These are phyloP conservation scores for Calidris pygmaea DNA, from an alignment of 2,113 vertebrate genomes.

Conservation along the genomic window DNA sequence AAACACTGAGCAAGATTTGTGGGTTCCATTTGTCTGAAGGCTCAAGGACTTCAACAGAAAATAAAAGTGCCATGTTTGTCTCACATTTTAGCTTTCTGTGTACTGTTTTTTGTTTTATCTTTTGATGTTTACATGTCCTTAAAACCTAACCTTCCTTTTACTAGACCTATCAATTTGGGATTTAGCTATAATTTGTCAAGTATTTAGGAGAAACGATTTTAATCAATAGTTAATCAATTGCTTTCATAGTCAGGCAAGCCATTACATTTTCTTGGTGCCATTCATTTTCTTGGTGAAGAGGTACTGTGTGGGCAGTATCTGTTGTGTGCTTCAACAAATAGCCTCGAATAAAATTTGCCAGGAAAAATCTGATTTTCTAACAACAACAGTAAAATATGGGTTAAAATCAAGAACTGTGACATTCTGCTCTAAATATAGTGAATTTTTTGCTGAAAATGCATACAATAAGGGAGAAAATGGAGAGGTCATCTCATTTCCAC, in stretches of 20 bases:
- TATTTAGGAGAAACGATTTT: neutral
- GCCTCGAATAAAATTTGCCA: neutral
- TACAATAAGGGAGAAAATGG: neutral
- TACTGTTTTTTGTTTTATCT: neutral
- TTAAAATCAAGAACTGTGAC: neutral
- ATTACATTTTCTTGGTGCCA: neutral
- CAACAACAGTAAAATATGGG: neutral
- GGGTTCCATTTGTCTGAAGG: rapidly evolving
- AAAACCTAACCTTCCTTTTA: neutral
- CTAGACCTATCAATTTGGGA: neutral
- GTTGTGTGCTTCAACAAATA: neutral
- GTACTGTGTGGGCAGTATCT: neutral
- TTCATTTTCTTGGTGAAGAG: neutral
- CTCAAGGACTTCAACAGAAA: neutral
- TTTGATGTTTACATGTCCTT: neutral
- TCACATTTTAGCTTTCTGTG: neutral
- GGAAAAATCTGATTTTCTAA: neutral
- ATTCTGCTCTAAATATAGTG: neutral
- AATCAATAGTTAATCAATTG: neutral
- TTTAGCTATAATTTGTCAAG: neutral
- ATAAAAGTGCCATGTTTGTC: neutral
- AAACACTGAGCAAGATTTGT: neutral
- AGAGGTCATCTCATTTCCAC: neutral
- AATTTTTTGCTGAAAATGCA: neutral
- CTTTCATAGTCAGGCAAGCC: neutral